Evolutionary conservation across 1,140 invertebrate species (phyloP).

Genomic region (Drosophila prosaltans): DNA sequence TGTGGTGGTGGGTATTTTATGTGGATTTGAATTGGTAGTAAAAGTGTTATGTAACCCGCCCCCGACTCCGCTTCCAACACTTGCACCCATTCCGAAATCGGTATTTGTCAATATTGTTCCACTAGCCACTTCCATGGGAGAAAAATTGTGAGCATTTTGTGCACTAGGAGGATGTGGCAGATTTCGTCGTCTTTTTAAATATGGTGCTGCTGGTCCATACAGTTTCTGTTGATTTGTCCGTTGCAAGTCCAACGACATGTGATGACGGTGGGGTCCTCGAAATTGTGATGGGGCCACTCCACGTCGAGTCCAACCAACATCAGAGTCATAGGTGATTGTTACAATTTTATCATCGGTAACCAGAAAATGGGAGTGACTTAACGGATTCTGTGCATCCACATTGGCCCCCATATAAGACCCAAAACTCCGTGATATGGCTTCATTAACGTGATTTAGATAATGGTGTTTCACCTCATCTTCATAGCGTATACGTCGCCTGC

Average conservation of each 20-base stretch:
- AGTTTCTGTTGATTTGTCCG: conserved; percentile 78
- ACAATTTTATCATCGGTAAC: conserved; percentile 83
- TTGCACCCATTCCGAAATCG: conserved; percentile 23
- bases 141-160: conserved; percentile 80
- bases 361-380: conserved; percentile 83
- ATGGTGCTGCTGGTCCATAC: conserved; percentile 73
- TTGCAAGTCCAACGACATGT: conserved; percentile 78
- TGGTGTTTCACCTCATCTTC: conserved; percentile 66
- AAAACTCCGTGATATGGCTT: conserved; percentile 62
- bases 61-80: conserved; percentile 27
- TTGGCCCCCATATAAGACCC: conserved; percentile 82
- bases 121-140: conserved; percentile 64
- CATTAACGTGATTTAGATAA: not conserved
- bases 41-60: conserved; percentile 57
- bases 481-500: conserved; percentile 73
- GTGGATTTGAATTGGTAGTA: conserved; percentile 40
- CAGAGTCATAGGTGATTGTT: conserved; percentile 83
- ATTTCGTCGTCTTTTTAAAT: conserved; percentile 71
- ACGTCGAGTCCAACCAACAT: conserved; percentile 82
- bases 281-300: conserved; percentile 74
- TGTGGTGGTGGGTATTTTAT: conserved; percentile 54
- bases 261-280: conserved; percentile 59
- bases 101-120: conserved; percentile 25
- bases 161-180: conserved; percentile 81
- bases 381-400: conserved; percentile 69